phyloP scores from a whole-genome alignment of 2,797 vertebrate species.

The Gephyroberyx darwinii region DNA sequence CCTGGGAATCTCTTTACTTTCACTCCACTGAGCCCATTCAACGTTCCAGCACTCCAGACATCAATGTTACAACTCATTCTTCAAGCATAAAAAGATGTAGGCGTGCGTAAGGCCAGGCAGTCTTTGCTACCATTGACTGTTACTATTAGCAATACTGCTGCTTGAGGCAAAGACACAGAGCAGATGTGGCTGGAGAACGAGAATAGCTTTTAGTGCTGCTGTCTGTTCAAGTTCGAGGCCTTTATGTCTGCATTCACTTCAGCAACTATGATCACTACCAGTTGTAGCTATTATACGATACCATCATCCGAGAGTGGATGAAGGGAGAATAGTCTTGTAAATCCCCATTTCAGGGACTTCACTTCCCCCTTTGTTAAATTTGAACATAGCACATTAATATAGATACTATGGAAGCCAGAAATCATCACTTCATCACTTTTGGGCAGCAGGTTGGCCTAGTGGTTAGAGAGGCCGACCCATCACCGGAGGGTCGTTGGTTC shows the following conservation, averaged over 20 bases:
- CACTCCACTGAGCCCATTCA: constrained; percentile 59
- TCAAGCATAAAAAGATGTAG: constrained; percentile 38
- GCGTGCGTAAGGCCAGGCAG: constrained; percentile 15
- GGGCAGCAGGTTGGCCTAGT: no score
- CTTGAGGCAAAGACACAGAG: constrained; percentile 12
- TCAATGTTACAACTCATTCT: constrained; percentile 58
- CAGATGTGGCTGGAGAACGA: constrained; percentile 11
- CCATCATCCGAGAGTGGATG: no score
- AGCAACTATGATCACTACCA: background rate
- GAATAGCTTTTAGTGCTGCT: constrained; percentile 1
- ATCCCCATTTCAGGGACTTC: background rate
- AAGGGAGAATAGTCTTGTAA: no score
- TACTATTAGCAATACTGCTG: background rate
- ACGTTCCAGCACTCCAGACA: constrained; percentile 51
- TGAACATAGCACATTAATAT: background rate
- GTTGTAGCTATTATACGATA: background rate
- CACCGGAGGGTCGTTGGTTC: no score
- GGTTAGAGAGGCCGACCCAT: no score
- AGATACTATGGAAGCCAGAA: no score
- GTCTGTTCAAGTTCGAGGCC: background rate
- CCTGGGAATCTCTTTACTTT: constrained; percentile 65
- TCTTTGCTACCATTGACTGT: constrained; percentile 6
- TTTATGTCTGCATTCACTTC: constrained; percentile 1
- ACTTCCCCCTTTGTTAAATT: background rate
- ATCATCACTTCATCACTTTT: no score